These are phyloP conservation scores for Drosophila melanosoma DNA, from an alignment of 2,888 invertebrate species.

Conservation along the genomic window DNA sequence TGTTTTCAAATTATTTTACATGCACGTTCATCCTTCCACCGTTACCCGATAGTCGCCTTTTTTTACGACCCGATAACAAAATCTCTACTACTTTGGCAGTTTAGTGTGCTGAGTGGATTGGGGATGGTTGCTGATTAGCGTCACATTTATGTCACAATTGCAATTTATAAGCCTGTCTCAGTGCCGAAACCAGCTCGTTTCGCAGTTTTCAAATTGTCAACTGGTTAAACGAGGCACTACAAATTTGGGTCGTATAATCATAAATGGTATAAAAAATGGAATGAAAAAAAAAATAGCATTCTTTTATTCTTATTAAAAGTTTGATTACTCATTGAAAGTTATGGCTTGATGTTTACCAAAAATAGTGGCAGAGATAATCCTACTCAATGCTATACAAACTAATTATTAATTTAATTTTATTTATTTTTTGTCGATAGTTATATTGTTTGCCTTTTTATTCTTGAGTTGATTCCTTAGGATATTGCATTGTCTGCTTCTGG, in stretches of 20 bases:
- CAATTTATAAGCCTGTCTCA: conserved; percentile 41
- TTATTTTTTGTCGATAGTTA: not conserved
- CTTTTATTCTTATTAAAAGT: not conserved
- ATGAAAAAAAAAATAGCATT: not conserved
- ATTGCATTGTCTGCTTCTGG: not conserved
- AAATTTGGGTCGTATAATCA: not conserved
- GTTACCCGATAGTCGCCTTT: conserved; percentile 51
- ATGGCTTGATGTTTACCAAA: not conserved
- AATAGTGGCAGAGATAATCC: not conserved
- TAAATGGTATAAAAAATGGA: not conserved
- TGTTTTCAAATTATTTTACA: conserved; percentile 83
- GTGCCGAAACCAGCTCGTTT: conserved; percentile 22
- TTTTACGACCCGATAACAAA: conserved; percentile 61
- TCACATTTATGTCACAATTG: conserved; percentile 52
- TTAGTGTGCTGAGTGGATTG: conserved; percentile 2
- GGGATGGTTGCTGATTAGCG: conserved; percentile 61
- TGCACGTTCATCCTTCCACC: conserved; percentile 31
- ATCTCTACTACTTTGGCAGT: conserved; percentile 29
- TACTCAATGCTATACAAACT: not conserved
- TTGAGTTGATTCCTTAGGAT: not conserved
- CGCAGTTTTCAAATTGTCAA: conserved; percentile 23
- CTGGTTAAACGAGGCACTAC: conserved; percentile 4
- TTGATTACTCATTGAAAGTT: not conserved
- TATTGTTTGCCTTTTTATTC: not conserved
- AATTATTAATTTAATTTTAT: not conserved